These are phyloP conservation scores for Bubalus kerabau DNA, from an alignment of 2,113 vertebrate species.

Conservation along the genomic window DNA sequence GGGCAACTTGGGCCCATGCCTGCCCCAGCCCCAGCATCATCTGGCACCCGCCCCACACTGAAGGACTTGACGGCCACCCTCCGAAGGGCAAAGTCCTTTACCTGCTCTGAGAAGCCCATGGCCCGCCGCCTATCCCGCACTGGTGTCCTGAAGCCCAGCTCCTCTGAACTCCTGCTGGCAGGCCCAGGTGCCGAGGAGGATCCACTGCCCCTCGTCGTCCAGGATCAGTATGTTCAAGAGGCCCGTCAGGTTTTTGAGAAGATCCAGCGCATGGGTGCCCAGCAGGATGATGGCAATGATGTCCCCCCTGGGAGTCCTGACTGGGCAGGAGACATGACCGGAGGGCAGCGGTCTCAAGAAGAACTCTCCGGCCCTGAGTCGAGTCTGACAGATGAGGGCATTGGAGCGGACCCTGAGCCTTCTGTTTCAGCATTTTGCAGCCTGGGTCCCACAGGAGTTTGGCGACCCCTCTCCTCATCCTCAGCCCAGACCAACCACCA, in stretches of 20 bases:
- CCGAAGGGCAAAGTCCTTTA: slow-evolving; percentile 95
- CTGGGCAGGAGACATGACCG: slow-evolving; percentile 61
- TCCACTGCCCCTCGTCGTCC: slow-evolving; percentile 82
- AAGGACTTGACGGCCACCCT: slow-evolving; percentile 97
- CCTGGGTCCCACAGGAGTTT: slow-evolving; percentile 80
- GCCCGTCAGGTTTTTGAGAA: slow-evolving; percentile 95
- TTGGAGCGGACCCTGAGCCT: slow-evolving; percentile 92
- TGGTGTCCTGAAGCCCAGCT: slow-evolving; percentile 86
- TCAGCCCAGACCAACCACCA: slow-evolving; percentile 48
- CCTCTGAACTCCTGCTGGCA: slow-evolving; percentile 90
- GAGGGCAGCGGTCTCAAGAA: slow-evolving; percentile 83
- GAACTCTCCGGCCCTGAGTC: slow-evolving; percentile 94
- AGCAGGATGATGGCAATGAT: slow-evolving; percentile 80
- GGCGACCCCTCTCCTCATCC: slow-evolving; percentile 78
- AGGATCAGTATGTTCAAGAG: slow-evolving; percentile 94
- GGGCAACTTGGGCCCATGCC: slow-evolving; percentile 49
- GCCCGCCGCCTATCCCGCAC: slow-evolving; percentile 69
- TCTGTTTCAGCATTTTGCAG: slow-evolving; percentile 76
- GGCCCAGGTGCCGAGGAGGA: slow-evolving; percentile 78
- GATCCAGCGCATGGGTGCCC: slow-evolving; percentile 92
- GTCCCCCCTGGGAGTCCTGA: slow-evolving; percentile 49
- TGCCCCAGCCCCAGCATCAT: slow-evolving; percentile 58
- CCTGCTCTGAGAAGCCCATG: slow-evolving; percentile 88
- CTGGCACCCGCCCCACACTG: slow-evolving; percentile 86
- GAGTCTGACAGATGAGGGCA: slow-evolving; percentile 95